These are phyloP conservation scores for Puffinus mauretanicus DNA, from an alignment of 2,113 vertebrate species.

Conservation along the genomic window DNA sequence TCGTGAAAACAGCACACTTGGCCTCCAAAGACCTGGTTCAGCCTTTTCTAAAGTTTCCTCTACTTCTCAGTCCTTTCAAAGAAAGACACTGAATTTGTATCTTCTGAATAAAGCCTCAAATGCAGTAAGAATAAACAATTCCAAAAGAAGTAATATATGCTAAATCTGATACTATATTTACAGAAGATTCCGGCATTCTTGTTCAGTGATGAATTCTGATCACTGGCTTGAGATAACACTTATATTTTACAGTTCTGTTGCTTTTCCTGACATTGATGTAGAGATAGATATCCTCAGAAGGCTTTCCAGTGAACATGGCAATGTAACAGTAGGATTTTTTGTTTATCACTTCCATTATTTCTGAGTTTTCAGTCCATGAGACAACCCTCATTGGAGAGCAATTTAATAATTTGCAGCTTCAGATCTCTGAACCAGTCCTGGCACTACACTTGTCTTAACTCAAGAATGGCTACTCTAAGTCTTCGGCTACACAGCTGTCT, in stretches of 20 bases:
- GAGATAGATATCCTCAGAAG: not conserved
- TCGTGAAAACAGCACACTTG: accelerated
- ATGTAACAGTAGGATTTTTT: not conserved
- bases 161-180: not conserved
- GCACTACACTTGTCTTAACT: not conserved
- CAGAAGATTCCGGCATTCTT: not conserved
- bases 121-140: not conserved
- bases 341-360: not conserved
- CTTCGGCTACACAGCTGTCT: not conserved
- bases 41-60: not conserved
- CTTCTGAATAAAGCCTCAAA: not conserved
- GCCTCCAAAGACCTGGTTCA: not conserved
- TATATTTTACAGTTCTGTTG: not conserved
- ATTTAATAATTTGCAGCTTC: not conserved
- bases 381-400: not conserved
- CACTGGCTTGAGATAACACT: not conserved
- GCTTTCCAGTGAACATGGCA: not conserved
- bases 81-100: not conserved
- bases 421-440: not conserved
- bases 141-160: not conserved
- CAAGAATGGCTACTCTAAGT: not conserved
- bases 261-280: not conserved
- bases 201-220: not conserved
- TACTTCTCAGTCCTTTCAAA: not conserved
- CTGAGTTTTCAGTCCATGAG: not conserved